Evolutionary conservation across 2,888 invertebrate species (phyloP).

Genomic region (Chrysolina haemoptera): DNA sequence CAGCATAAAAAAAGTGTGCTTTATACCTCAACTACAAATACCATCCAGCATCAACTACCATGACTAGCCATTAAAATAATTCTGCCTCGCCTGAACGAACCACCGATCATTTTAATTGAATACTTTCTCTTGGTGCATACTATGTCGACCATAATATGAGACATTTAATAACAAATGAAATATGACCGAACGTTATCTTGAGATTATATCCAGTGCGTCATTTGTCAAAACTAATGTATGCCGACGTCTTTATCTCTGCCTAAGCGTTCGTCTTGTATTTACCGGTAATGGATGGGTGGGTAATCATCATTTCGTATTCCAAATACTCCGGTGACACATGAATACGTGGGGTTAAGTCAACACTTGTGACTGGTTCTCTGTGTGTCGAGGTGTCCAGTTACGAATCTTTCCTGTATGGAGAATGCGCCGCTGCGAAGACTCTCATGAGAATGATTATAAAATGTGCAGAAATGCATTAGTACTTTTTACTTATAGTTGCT

Average conservation of each 20-base stretch:
- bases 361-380: conserved; percentile 5
- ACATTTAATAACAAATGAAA: conserved; percentile 36
- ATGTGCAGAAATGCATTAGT: too few relatives aligned
- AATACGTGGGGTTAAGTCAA: neutral
- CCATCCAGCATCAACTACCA: neutral
- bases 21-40: too few relatives aligned
- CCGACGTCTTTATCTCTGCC: conserved; percentile 42
- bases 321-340: conserved; percentile 1
- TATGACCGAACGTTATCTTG: conserved; percentile 38
- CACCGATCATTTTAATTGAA: conserved; percentile 19
- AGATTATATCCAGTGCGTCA: conserved; percentile 45
- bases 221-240: conserved; percentile 47
- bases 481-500: too few relatives aligned
- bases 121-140: conserved; percentile 7
- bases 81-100: neutral
- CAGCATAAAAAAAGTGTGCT: too few relatives aligned
- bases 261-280: conserved; percentile 32
- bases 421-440: neutral
- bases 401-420: neutral
- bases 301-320: conserved; percentile 28
- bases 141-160: conserved; percentile 12
- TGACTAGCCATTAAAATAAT: neutral
- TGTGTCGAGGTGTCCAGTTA: neutral
- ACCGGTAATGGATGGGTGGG: conserved; percentile 28
- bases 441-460: neutral